A percentile compares a stretch with the other conserved stretches of the same genome.
phyloP scores from a whole-genome alignment of 2,797 vertebrate genomes.

The Pagetopsis macropterus region DNA sequence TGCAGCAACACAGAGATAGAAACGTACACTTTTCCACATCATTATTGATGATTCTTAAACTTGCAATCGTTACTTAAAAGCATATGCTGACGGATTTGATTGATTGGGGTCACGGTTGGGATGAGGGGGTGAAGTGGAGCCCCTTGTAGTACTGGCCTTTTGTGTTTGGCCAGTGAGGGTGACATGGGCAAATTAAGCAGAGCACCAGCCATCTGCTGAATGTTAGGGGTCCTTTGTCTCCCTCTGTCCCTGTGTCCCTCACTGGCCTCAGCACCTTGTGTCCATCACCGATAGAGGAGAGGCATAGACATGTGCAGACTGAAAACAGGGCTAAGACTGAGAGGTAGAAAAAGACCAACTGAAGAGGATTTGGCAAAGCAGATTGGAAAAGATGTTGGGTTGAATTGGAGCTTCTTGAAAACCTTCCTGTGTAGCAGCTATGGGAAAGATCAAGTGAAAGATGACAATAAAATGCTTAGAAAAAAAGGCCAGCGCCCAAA shows the following conservation, averaged over 20 bases:
- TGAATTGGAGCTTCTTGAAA: slow-evolving; percentile 38
- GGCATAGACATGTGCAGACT: slow-evolving; percentile 2
- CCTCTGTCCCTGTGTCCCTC: slow-evolving; percentile 41
- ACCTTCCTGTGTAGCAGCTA: slow-evolving; percentile 34
- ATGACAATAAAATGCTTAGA: slow-evolving; percentile 34
- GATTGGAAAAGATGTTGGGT: slow-evolving; percentile 39
- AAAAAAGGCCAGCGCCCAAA: slow-evolving; percentile 35
- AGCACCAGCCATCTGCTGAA: slow-evolving; percentile 73
- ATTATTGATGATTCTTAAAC: slow-evolving; percentile 23
- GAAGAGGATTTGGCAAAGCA: slow-evolving; percentile 21
- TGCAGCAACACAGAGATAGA: background rate
- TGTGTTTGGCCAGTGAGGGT: slow-evolving; percentile 63
- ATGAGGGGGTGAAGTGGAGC: slow-evolving; percentile 60
- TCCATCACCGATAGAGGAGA: slow-evolving; percentile 31
- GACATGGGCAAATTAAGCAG: slow-evolving; percentile 70
- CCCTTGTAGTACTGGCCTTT: slow-evolving; percentile 55
- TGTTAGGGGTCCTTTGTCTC: slow-evolving; percentile 67
- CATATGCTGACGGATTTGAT: slow-evolving; percentile 49
- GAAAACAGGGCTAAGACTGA: slow-evolving; percentile 17
- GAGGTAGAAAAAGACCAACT: slow-evolving; percentile 8
- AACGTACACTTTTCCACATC: slow-evolving; percentile 14
- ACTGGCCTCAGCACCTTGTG: slow-evolving; percentile 37
- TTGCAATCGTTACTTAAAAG: slow-evolving; percentile 45
- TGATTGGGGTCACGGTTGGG: slow-evolving; percentile 59
- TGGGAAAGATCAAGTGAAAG: slow-evolving; percentile 19